These are phyloP conservation scores for Babyrousa celebensis DNA, from an alignment of 2,797 vertebrate genomes.

Conservation along the genomic window DNA sequence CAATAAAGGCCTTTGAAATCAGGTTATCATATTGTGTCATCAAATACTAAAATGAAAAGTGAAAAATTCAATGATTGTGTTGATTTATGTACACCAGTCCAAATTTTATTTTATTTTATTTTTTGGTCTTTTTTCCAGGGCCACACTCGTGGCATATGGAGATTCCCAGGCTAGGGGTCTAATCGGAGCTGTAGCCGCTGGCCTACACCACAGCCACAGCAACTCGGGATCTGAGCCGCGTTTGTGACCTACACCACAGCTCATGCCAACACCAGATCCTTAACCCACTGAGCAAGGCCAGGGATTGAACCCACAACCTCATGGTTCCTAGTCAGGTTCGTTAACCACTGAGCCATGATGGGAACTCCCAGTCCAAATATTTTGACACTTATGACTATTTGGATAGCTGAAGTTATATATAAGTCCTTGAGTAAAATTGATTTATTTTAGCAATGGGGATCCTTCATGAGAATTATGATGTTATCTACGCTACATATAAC, in stretches of 20 bases:
- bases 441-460: conserved; percentile 49
- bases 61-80: neutral
- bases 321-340: too few relatives aligned
- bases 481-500: neutral
- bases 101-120: conserved; percentile 1
- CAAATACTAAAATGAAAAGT: conserved; percentile 45
- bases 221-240: too few relatives aligned
- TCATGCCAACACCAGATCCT: too few relatives aligned
- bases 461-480: neutral
- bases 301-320: too few relatives aligned
- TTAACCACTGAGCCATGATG: too few relatives aligned
- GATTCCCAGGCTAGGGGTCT: too few relatives aligned
- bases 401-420: neutral
- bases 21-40: conserved; percentile 41
- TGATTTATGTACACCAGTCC: conserved; percentile 41
- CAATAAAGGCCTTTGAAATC: neutral
- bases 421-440: conserved; percentile 45
- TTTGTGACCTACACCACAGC: too few relatives aligned
- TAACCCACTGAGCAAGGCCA: too few relatives aligned
- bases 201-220: too few relatives aligned
- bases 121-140: too few relatives aligned
- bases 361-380: conserved; percentile 58
- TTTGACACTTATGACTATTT: conserved; percentile 67
- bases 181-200: too few relatives aligned
- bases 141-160: too few relatives aligned